Evolutionary conservation across 2,113 vertebrate genomes (phyloP).

Genomic region (Caranx melampygus): DNA sequence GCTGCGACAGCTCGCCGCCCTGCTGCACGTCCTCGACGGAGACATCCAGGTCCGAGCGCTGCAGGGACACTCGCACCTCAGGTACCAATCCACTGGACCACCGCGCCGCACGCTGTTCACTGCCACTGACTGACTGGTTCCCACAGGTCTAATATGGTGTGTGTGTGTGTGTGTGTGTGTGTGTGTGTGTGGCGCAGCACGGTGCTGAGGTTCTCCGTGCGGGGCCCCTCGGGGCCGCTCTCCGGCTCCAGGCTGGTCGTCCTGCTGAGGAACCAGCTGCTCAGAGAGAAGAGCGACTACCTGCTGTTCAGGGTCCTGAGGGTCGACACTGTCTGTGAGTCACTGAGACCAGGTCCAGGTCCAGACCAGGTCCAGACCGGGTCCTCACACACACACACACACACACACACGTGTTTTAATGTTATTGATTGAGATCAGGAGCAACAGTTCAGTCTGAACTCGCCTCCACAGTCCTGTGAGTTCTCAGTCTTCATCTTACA

Average conservation of each 20-base stretch:
- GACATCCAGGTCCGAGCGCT: constrained; percentile 89
- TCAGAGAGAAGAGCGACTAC: constrained; percentile 88
- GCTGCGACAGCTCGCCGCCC: constrained; percentile 87
- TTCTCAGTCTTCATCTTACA: too few relatives aligned
- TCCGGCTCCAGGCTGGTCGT: constrained; percentile 83
- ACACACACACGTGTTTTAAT: too few relatives aligned
- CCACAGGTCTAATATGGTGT: too few relatives aligned
- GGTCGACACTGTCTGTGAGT: constrained; percentile 89
- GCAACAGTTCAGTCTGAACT: too few relatives aligned
- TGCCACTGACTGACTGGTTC: not conserved
- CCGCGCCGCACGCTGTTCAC: too few relatives aligned
- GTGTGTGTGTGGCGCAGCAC: constrained; percentile 82
- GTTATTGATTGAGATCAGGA: too few relatives aligned
- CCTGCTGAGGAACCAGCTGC: constrained; percentile 85
- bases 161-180: constrained; percentile 11
- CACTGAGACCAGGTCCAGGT: too few relatives aligned
- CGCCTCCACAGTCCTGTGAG: too few relatives aligned
- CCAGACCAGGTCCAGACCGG: too few relatives aligned
- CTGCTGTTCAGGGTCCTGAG: constrained; percentile 91
- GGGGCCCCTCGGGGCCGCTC: constrained; percentile 80
- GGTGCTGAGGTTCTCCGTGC: constrained; percentile 86
- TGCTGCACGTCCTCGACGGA: constrained; percentile 88
- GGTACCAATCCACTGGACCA: constrained; percentile 76
- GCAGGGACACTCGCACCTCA: constrained; percentile 89
- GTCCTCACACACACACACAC: too few relatives aligned